Conservation (phyloP, 2,113 vertebrate species). For the Chionomys nivalis region DNA sequence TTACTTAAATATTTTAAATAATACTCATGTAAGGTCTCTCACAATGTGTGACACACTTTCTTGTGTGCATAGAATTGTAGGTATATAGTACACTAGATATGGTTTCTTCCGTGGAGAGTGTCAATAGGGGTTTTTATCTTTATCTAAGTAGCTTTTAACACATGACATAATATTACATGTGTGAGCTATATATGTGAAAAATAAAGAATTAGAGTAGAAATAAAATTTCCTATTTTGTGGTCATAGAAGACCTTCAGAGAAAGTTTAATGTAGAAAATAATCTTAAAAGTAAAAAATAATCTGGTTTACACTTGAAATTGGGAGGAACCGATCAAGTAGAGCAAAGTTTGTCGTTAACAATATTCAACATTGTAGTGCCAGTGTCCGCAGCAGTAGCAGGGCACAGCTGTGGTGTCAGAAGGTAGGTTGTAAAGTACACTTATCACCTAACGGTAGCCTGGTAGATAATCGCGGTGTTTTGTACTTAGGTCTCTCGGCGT, state of each 20-base stretch:
- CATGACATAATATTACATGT: not conserved
- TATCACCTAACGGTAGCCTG: not conserved
- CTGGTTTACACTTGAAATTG: conserved; percentile 5
- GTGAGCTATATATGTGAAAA: not conserved
- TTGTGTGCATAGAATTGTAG: not conserved
- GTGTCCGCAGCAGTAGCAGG: not conserved
- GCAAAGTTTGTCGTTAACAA: not conserved
- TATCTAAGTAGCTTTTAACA: conserved; percentile 12
- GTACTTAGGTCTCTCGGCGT: conserved; percentile 92
- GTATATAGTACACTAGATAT: not conserved
- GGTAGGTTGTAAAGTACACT: not conserved
- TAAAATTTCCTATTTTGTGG: not conserved
- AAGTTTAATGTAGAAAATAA: not conserved
- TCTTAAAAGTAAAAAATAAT: not conserved
- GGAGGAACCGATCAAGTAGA: not conserved
- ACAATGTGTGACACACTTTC: not conserved
- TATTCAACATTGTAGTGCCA: not conserved
- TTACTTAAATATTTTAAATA: conserved; percentile 2
- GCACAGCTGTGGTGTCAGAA: not conserved
- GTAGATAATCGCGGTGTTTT: conserved; percentile 45
- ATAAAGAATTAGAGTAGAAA: not conserved
- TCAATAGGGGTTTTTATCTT: conserved; percentile 2
- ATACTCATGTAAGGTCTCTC: not conserved
- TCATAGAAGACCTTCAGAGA: not conserved
- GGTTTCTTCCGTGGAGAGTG: not conserved